Conservation (phyloP, 2,888 invertebrate genomes). For the Pyrrhosoma nymphula region DNA sequence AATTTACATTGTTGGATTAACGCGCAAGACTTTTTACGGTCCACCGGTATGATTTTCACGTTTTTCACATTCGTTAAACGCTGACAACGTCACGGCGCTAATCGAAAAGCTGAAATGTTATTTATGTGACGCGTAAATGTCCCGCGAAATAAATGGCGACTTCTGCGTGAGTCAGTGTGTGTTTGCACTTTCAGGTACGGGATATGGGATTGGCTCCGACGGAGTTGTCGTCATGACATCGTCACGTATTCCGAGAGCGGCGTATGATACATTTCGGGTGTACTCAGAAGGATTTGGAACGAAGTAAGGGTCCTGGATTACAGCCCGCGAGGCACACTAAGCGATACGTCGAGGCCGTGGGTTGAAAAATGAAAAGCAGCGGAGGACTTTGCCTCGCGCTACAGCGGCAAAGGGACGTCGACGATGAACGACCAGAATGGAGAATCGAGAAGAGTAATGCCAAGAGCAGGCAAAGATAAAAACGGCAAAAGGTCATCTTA, state of each 20-base stretch:
- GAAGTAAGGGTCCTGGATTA: slow-evolving; percentile 49
- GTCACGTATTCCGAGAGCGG: background rate
- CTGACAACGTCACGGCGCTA: background rate
- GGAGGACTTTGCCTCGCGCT: background rate
- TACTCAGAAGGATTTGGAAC: slow-evolving; percentile 50
- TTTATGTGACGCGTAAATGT: slow-evolving; percentile 19
- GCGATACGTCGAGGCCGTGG: background rate
- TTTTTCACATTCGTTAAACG: slow-evolving; percentile 24
- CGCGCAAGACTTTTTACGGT: background rate
- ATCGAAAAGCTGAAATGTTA: slow-evolving; percentile 39
- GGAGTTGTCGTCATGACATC: slow-evolving; percentile 32
- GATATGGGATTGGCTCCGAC: slow-evolving; percentile 23
- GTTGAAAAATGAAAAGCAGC: background rate
- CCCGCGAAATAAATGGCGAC: slow-evolving; percentile 13
- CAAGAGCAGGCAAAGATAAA: background rate
- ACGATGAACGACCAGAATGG: background rate
- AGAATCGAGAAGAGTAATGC: background rate
- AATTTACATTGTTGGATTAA: background rate
- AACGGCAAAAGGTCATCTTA: background rate
- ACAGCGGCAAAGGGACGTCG: background rate
- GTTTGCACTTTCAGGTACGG: background rate
- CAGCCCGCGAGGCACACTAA: background rate
- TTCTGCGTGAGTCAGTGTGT: background rate
- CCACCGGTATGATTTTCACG: background rate
- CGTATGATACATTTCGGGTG: slow-evolving; percentile 42